phyloP scores from a whole-genome alignment of 2,797 vertebrate genomes.

The Etheostoma nigrum region DNA sequence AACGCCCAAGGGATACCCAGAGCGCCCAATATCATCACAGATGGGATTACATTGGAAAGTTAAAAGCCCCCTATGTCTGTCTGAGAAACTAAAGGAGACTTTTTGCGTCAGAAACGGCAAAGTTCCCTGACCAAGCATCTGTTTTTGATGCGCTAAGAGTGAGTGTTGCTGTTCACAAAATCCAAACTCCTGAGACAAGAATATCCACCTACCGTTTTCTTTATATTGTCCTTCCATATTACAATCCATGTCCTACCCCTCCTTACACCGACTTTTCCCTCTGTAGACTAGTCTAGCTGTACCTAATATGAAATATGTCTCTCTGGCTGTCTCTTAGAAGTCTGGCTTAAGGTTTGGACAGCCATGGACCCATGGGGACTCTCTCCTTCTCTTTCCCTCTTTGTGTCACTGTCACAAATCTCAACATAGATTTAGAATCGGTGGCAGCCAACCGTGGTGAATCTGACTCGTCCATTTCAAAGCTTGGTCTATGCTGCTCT shows the following conservation, averaged over 20 bases:
- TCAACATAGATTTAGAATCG: constrained; percentile 39
- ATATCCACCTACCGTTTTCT: background rate
- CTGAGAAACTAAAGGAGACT: no score
- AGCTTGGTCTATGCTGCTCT: constrained; percentile 13
- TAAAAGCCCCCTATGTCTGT: no score
- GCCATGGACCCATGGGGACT: background rate
- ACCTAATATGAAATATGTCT: constrained; percentile 4
- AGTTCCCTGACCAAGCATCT: no score
- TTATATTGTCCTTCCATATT: constrained; percentile 7
- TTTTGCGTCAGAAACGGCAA: no score
- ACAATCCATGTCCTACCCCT: background rate
- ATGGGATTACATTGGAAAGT: no score
- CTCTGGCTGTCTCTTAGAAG: constrained; percentile 14
- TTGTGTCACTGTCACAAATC: constrained; percentile 46
- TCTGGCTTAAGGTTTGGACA: constrained; percentile 28
- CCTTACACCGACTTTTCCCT: constrained; percentile 4
- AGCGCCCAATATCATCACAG: no score
- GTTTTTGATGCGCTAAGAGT: no score
- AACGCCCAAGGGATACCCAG: no score
- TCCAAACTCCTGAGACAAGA: constrained; percentile 23
- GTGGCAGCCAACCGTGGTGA: constrained; percentile 34
- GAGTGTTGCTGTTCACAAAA: constrained; percentile 14
- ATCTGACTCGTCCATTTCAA: constrained; percentile 52
- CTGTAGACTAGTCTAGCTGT: background rate
- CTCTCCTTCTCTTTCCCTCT: constrained; percentile 9